phyloP scores from a whole-genome alignment of 2,888 invertebrate genomes.

The Macaria notata region DNA sequence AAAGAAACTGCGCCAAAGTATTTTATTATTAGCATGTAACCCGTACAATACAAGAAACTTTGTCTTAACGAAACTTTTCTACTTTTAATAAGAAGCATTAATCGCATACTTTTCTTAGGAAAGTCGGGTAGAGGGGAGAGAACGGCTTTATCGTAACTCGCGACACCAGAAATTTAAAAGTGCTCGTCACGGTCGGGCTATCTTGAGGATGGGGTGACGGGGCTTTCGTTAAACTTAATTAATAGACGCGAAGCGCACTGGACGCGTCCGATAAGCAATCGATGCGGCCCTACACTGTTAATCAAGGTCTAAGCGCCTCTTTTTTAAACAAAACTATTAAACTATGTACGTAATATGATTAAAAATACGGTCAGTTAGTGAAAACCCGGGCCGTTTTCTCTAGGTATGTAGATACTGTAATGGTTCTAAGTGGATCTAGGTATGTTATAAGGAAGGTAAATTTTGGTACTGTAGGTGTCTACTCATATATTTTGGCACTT shows the following conservation, averaged over 20 bases:
- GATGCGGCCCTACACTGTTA: slow-evolving; percentile 4
- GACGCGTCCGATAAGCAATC: slow-evolving; percentile 39
- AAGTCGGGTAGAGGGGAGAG: slow-evolving; percentile 47
- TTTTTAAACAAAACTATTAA: too few species aligned
- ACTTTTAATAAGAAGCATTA: slow-evolving; percentile 77
- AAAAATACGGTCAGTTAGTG: too few species aligned
- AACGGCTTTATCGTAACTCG: slow-evolving; percentile 71
- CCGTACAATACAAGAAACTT: slow-evolving; percentile 53
- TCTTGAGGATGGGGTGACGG: slow-evolving; percentile 73
- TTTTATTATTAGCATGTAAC: slow-evolving; percentile 28
- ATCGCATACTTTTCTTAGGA: slow-evolving; percentile 67
- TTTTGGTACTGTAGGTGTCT: too few species aligned
- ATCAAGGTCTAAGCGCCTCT: too few species aligned
- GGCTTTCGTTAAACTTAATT: slow-evolving; percentile 70
- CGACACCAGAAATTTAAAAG: slow-evolving; percentile 80
- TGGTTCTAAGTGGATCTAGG: too few species aligned
- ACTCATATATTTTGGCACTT: too few species aligned
- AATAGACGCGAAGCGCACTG: slow-evolving; percentile 58
- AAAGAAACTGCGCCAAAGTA: slow-evolving; percentile 22
- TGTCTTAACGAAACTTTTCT: slow-evolving; percentile 66
- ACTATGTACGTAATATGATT: too few species aligned
- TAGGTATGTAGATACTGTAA: too few species aligned
- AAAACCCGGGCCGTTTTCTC: too few species aligned
- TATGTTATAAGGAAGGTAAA: too few species aligned
- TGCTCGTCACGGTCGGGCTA: slow-evolving; percentile 69